Evolutionary conservation across 1,140 invertebrate species (phyloP), one percentile per base, ranked within the genome.

Genomic region (Camponotus pennsylvanicus): DNA sequence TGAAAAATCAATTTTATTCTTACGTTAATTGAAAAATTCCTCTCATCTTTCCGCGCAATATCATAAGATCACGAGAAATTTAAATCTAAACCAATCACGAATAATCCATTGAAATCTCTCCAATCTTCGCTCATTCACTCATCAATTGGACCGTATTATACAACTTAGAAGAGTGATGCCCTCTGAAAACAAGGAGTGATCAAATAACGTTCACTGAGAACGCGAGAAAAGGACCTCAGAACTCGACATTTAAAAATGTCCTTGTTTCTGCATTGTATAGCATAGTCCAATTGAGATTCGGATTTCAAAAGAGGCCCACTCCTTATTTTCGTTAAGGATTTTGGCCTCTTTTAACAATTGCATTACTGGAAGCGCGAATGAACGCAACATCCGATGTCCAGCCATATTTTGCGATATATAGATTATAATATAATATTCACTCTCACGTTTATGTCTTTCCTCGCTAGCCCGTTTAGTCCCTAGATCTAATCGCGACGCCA

Each of bases 381-480:
- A 86, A 89, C 61, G 87, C 67, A 82, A 89, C 73, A 45, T 78
- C 73, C 79, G 88, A 49, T 71, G 78, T 83, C 67, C 84, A 77
- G 77, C 76, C 67, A 37, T 86, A 75, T 52, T 42, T 83, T 75
- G 79, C 42, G 66, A 89, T 86, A 77, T 89, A 89, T 73, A 89
- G 77, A 66, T 86, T 89, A 86, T 52, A 57, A 67, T 86, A 86
- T 77, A 75, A 89, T 89, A 52, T 75, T 79, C 82, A 73, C 73
- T 88, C 87, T 86, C 75, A 80, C 87, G 88, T 88, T 88, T 84
- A 71, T 77, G 86, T 87, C 79, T 87, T 88, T 88, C 88, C 57
- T 71, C 67, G 63, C 64, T 80, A 82, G 70, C 40, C 64, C 83
- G 71, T 67, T 86, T 66, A 76, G 82, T 86, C 42, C 67, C 88